Conservation (phyloP, 2,113 vertebrate genomes). For the Mustela nigripes region DNA sequence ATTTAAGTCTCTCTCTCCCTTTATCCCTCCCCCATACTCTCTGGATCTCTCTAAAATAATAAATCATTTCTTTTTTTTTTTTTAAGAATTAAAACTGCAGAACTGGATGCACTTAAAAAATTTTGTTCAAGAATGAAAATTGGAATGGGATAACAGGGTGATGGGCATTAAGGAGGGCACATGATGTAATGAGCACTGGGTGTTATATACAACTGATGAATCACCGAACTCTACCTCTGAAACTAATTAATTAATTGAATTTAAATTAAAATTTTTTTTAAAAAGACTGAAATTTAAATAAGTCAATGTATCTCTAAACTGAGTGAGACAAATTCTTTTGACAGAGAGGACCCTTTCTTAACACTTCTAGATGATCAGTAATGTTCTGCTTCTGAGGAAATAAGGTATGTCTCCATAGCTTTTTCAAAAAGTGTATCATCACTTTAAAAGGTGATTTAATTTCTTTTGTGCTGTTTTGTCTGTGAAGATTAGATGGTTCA, state of each 20-base stretch:
- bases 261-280: not conserved
- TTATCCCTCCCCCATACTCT: not conserved
- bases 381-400: constrained; percentile 53
- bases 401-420: constrained; percentile 30
- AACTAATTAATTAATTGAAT: not conserved
- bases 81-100: not conserved
- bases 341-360: not conserved
- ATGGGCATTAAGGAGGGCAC: not conserved
- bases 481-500: constrained; percentile 66
- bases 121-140: constrained; percentile 4
- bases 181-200: not conserved
- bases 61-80: not conserved
- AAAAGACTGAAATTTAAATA: constrained; percentile 23
- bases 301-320: not conserved
- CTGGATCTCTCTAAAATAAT: not conserved
- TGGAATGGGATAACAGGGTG: not conserved
- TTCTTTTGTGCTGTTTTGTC: constrained; percentile 62
- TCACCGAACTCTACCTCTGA: not conserved
- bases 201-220: not conserved
- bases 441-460: constrained; percentile 70
- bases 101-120: not conserved
- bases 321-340: not conserved
- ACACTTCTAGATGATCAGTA: not conserved
- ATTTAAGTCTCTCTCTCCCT: not conserved
- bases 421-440: constrained; percentile 56